Evolutionary conservation across 2,113 vertebrate genomes (phyloP), one percentile per base, ranked within the genome.

Genomic region (Serilophus lunatus): DNA sequence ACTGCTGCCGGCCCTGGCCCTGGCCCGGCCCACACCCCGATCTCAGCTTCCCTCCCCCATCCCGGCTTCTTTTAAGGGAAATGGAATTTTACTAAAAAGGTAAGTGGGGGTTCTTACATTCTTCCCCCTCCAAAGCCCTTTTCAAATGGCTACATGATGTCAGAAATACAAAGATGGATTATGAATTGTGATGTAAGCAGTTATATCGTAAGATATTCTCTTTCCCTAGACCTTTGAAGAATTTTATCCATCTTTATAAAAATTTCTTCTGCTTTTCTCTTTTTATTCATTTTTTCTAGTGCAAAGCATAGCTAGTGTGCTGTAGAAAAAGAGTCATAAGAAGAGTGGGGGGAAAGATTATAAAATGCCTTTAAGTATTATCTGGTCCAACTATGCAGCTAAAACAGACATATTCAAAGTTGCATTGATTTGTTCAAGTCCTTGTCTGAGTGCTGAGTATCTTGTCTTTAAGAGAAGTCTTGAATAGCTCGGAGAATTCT

Each of bases 281-380:
- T 35, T 47, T 6, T 18, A 4, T 31, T 45, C 6, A 23, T 35
- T 59, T 71, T 81, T 5, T 1, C 24, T 56, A 40, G 11, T 76
- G 40, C 18, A 80, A 92, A 83, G 14, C 20, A 4, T 53, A 54
- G 40, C 8, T 40, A 72, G n/a, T 9, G 0, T 44, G 7, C 26
- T 87, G 25, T 59, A 49, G 44, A 68, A 51, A 24, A 60, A 56
- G 18, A 80, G 68, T 72, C 24, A 17, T 22, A 36, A 25, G n/a
- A 70, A 70, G 4, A 4, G 14, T 7, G 6, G 4, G 15, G 0
- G 23, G 26, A 38, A 53, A 50, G 3, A 22, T 20, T 40, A 1
- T 56, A 56, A 54, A 45, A n/a, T 24, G 8, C 6, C 8, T 89
- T 69, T 45, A 40, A 11, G 5, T 75, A 53, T 23, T 49, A 4